Percentiles rank a stretch among this genome's conserved stretches.
These are phyloP conservation scores for Glyphotaelius pellucidus DNA, from an alignment of 2,888 invertebrate genomes.

Conservation along the genomic window DNA sequence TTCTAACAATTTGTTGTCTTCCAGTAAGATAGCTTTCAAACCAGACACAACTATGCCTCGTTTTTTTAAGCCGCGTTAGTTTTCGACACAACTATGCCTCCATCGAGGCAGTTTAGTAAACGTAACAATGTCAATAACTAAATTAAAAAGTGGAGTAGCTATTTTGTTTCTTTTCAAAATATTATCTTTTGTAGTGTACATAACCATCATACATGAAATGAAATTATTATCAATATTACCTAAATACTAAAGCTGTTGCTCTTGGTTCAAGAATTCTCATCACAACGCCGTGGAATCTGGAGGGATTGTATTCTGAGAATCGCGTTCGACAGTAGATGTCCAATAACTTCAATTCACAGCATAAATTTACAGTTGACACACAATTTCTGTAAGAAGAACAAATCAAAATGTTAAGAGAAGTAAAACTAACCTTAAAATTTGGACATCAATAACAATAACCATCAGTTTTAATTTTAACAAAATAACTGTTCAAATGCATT, in stretches of 20 bases:
- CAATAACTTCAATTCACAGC: conserved; percentile 83
- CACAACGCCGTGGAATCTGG: conserved; percentile 88
- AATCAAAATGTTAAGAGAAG: not conserved
- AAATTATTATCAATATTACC: conserved; percentile 68
- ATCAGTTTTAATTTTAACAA: too few species aligned
- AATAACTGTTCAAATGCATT: not conserved
- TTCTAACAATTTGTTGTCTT: too few species aligned
- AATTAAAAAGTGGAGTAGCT: not conserved
- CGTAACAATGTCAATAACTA: too few species aligned
- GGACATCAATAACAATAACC: too few species aligned
- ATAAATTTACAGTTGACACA: conserved; percentile 87
- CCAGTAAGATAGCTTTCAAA: too few species aligned
- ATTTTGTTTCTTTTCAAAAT: not conserved
- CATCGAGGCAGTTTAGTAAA: not conserved
- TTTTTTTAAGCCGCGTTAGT: too few species aligned
- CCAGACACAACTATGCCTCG: too few species aligned
- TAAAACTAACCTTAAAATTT: too few species aligned
- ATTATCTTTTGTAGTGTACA: not conserved
- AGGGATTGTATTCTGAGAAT: conserved; percentile 90
- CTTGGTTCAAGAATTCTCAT: conserved; percentile 90
- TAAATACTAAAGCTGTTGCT: conserved; percentile 84
- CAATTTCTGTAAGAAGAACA: conserved; percentile 82
- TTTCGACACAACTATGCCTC: not conserved
- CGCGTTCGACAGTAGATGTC: conserved; percentile 87
- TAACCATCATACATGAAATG: not conserved